These are phyloP conservation scores for Emydura subglobosa DNA, from an alignment of 2,113 vertebrate genomes.

Conservation along the genomic window DNA sequence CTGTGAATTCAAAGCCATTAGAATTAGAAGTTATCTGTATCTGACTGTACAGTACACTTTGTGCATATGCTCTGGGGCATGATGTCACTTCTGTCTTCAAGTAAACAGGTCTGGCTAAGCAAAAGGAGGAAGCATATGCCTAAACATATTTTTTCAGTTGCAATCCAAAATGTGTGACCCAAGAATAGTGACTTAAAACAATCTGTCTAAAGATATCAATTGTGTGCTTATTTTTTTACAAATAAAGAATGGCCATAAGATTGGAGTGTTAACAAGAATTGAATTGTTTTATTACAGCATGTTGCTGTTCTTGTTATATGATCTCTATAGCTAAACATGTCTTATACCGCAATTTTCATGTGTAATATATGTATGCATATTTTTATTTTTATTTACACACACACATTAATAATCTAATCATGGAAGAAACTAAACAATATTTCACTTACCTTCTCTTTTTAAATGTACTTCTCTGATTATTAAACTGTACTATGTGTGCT, in stretches of 20 bases:
- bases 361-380: background rate
- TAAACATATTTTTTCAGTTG: background rate
- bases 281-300: fast-evolving
- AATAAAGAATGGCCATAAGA: too few species aligned
- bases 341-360: background rate
- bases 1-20: background rate
- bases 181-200: background rate
- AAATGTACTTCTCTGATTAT: background rate
- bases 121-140: background rate
- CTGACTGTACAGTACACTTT: background rate
- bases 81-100: background rate
- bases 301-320: too few species aligned
- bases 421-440: background rate
- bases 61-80: background rate
- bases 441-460: background rate
- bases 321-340: background rate
- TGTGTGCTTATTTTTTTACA: too few species aligned
- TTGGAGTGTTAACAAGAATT: too few species aligned
- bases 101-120: background rate
- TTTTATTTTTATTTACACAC: too few species aligned
- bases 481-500: background rate
- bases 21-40: background rate
- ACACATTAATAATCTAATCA: background rate
- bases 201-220: too few species aligned
- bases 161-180: too few species aligned